Evolutionary conservation across 1,140 invertebrate species (phyloP), one percentile per base, ranked within the genome.

Genomic region (Drosophila subobscura): DNA sequence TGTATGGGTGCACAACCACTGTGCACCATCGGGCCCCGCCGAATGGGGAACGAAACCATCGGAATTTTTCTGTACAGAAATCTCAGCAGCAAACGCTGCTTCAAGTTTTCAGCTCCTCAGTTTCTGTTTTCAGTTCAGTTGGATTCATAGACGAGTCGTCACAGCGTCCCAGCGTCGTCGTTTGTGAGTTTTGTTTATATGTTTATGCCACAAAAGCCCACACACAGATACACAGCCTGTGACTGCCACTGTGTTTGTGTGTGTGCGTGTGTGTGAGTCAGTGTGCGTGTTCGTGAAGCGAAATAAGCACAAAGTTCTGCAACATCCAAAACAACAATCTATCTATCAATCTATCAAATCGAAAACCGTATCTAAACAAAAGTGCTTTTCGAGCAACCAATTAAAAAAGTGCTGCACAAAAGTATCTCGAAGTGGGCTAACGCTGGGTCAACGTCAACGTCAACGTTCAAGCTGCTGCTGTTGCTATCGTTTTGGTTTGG

Each of bases 131-230:
- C 76, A 85, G 77, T 85, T 85, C 77, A 84, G 79, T 84, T 88
- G 83, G 85, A 76, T 85, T 85, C 73, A 37, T 37, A 37, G 33
- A 37, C 33, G 33, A 85, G 81, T 73, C 77, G 77, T 88, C 77
- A 88, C 73, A 86, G 77, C 83, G 74, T 73, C 81, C 53, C 55
- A 25, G 29, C 57, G 57, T 52, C 49, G 80, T 84, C 80, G 84
- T 79, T 78, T 70, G 81, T 86, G 81, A 86, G 81, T 86, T 86
- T 74, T 88, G 83, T 88, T 86, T 81, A 86, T 86, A 85, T 81
- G 81, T 76, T 77, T 77, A 79, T 81, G 56, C 51, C 16, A 57
- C 45, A 59, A 37, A 37, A 37, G 33, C 33, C 50, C 41, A 49
- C 53, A 49, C 63, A 45, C 25, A 66, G 47, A 46, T 22, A 50